Evolutionary conservation across 2,113 vertebrate genomes (phyloP).

Genomic region (Rhizomys pruinosus): DNA sequence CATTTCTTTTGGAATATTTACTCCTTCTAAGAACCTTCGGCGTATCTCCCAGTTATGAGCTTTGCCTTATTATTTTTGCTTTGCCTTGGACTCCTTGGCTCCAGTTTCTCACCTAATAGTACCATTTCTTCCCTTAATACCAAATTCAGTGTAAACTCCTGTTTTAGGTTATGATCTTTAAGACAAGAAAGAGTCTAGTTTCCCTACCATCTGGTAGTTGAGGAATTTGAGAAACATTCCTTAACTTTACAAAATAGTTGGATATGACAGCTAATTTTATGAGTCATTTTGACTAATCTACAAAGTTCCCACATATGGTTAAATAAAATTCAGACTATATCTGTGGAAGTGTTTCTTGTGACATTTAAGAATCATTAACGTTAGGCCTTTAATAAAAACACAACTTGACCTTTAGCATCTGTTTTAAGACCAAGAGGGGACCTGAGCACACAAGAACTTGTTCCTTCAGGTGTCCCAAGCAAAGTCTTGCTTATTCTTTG

Average conservation of each 20-base stretch:
- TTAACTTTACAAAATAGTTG: neutral
- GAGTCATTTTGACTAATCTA: too few species aligned
- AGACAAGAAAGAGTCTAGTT: neutral
- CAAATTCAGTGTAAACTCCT: neutral
- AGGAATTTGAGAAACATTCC: neutral
- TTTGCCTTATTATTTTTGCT: neutral
- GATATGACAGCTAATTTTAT: neutral
- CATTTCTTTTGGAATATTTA: neutral
- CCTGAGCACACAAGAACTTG: too few species aligned
- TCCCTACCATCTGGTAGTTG: neutral
- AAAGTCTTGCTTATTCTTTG: too few species aligned
- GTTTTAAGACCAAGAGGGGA: too few species aligned
- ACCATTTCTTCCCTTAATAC: neutral
- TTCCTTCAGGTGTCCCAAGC: too few species aligned
- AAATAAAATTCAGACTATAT: too few species aligned
- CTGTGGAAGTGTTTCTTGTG: neutral
- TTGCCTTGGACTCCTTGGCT: neutral
- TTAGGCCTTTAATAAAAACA: too few species aligned
- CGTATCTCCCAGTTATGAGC: neutral
- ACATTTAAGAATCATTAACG: too few species aligned
- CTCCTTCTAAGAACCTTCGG: neutral
- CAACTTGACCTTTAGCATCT: too few species aligned
- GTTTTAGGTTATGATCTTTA: neutral
- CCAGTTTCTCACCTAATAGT: neutral
- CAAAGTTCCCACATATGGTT: too few species aligned